Evolutionary conservation across 2,113 vertebrate genomes (phyloP), one percentile per base, ranked within the genome.

Genomic region (Gorsachius goisagi): DNA sequence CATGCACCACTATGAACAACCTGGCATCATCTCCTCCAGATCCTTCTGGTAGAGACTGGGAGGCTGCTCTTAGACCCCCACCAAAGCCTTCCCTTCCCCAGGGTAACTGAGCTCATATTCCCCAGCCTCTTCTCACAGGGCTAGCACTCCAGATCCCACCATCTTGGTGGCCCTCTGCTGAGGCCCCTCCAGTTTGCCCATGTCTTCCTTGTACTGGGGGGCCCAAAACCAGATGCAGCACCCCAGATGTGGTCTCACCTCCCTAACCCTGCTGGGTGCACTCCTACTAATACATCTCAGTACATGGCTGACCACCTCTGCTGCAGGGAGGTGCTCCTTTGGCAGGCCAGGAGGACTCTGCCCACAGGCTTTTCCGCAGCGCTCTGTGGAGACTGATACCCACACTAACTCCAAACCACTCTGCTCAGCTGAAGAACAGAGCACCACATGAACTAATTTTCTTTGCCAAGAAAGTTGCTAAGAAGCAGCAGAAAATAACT

Each of bases 201-300:
- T 12, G 15, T 33, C 16, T 52, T 5, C 7, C 18, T 49, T 32
- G 5, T n/a, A 32, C 3, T 8, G 10, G 4, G 9, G 14, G 35
- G 2, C 5, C 6, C 45, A 80, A 73, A 74, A 45, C 28, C 24
- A 67, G 19, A 39, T 22, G 11, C 45, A 39, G n/a, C 16, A 53
- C 18, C 4, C 14, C 33, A 32, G 37, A 32, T 28, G 11, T 22
- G 18, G 28, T 41, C 18, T 47, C 26, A 13, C 3, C 24, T 45
- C 39, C 32, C 39, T 52, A 0, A 0, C 8, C 16, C 7, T 15
- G 12, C 28, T n/a, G 19, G 16, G 3, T 47, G 14, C 28, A 15
- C 28, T 52, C 26, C 10, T 84, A 21, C 17, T 28, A 27, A 47
- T 11, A 5, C 19, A 22, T 17, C 50, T 74, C 35, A 27, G 12